Evolutionary conservation across 2,113 vertebrate species (phyloP), one percentile per base, ranked within the genome.

Genomic region (Forbesichthys papilliferus): DNA sequence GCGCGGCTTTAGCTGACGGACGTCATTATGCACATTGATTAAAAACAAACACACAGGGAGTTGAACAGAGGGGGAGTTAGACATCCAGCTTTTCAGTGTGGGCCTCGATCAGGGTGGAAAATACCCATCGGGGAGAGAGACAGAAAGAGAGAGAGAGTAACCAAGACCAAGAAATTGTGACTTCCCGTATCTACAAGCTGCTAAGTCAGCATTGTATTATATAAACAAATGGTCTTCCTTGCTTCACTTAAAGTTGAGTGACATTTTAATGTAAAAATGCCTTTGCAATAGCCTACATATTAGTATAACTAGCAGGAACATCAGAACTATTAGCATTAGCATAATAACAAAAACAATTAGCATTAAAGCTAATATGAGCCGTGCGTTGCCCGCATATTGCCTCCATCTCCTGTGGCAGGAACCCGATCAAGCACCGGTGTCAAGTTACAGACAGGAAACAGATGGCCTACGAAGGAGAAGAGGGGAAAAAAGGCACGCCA

Each of bases 361-460:
- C 9, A 65, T 69, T 48, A 73, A 54, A 74, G 74, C 78, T 76
- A 74, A 82, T 79, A 77, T 80, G 63, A 74, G 72, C 64, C 27
- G 52, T 66, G 65, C 67, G 12, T 34, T 14, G 18, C 56, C 47
- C 11, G 47, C 11, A 47, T 64, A 2, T 62, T n/a, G 20, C 3
- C 61, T n/a, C 46, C 46, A 14, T 48, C 46, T 47, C 11, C 46
- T 65, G 64, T 48, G 79, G 64, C 64, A 82, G 42, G 75, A 46
- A 72, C 61, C 77, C 75, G 69, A 73, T 68, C 3, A 64, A 75
- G 62, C 36, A 46, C 63, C 63, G 80, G 88, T 86, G 72, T 91
- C 86, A 79, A 57, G 72, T 87, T 87, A 61, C 87, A 86, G 78
- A 84, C 84, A 86, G 87, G 88, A 91, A 89, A 90, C 87, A 90